Conservation (phyloP, 1,140 invertebrate species). For the Drosophila suzukii region DNA sequence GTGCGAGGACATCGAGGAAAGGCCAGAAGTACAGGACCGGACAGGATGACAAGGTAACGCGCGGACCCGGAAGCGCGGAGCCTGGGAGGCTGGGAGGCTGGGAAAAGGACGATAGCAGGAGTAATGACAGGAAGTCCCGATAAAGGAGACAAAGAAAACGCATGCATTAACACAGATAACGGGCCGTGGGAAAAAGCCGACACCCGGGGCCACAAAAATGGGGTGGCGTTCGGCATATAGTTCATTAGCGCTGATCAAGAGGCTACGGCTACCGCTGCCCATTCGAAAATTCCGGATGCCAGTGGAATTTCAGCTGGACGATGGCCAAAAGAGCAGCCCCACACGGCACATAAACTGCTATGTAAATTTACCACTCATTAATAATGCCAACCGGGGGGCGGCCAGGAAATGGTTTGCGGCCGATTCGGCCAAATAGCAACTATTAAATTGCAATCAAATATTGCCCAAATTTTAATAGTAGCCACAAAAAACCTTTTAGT, state of each 20-base stretch:
- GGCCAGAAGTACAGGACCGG: constrained; percentile 7
- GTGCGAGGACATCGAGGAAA: constrained; percentile 20
- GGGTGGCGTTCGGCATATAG: constrained; percentile 45
- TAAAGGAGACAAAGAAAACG: constrained; percentile 72
- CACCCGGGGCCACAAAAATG: constrained; percentile 2
- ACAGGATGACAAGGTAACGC: constrained; percentile 58
- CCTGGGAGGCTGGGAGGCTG: constrained; percentile 34
- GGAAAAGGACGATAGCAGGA: constrained; percentile 60
- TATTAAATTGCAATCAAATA: constrained; percentile 71
- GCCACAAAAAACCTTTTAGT: constrained; percentile 73
- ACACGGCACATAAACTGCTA: constrained; percentile 56
- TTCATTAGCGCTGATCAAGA: constrained; percentile 77
- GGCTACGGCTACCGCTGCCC: constrained; percentile 5
- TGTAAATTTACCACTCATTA: constrained; percentile 58
- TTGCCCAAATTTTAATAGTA: constrained; percentile 55
- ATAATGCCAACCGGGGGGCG: constrained; percentile 43
- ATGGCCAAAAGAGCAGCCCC: constrained; percentile 32
- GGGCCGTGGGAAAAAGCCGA: constrained; percentile 22
- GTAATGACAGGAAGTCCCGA: constrained; percentile 76
- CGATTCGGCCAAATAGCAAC: constrained; percentile 19
- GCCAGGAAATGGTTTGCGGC: constrained; percentile 47
- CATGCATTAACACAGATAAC: constrained; percentile 76
- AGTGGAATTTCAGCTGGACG: constrained; percentile 12
- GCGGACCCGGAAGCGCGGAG: constrained; percentile 48
- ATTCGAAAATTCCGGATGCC: constrained; percentile 35